Evolutionary conservation across 2,888 invertebrate species (phyloP), one percentile per base, ranked within the genome.

Genomic region (Troglohyphantes excavatus): DNA sequence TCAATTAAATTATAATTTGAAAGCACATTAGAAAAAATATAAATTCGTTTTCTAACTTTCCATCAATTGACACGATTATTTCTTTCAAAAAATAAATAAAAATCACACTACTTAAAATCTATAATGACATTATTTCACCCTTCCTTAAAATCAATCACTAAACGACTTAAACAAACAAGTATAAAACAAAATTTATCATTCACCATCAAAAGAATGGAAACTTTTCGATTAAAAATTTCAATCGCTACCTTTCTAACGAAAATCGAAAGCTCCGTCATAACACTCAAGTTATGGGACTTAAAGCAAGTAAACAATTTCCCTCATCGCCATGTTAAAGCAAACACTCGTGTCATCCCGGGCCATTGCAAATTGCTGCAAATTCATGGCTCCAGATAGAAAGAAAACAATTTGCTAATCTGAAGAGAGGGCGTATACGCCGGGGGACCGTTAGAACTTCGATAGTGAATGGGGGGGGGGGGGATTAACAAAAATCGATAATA

Each of bases 401-500:
- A 78, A 78, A 78, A 46, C 78, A 65, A 65, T 65, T 78, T 65
- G 43, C 26, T 78, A 78, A 78, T 78, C 65, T 78, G 23, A 9
- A 65, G 39, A 17, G 68, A 17, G 9, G 9, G n/a, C 63, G 43
- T 43, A 43, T 61, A 21, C 63, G 63, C 1, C 21, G 1, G 0
- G 9, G 21, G 21, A 17, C 46, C 21, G 23, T 61, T 19, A 29
- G 61, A 75, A 61, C 33, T 29, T 27, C 27, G 29, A 33, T 46
- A n/a, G n/a, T n/a, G n/a, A n/a, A n/a, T n/a, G n/a, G 19, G 19
- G 9, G 9, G 11, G 39, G 39, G 19, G 17, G 26, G 63, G 63
- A 78, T 78, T 78, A 78, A 78, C 26, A 78, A 65, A 43, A 65
- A 78, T 78, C 78, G 7, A 78, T 78, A 78, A 21, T 65, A 63